phyloP scores from a whole-genome alignment of 2,888 invertebrate species.

The Rambutsinella grinnellia region DNA sequence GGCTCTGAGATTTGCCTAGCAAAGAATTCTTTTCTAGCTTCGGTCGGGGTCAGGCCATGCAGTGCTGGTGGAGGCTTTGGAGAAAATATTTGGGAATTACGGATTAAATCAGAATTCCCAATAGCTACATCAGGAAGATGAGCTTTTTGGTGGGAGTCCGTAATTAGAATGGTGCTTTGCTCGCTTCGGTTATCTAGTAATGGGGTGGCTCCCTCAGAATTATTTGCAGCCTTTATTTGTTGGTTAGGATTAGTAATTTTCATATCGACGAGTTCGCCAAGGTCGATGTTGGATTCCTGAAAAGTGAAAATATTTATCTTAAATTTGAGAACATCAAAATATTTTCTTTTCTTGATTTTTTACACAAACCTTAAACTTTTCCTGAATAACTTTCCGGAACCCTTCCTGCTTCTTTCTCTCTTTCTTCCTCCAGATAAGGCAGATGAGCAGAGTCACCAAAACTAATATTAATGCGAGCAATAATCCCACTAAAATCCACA shows the following conservation, averaged over 20 bases:
- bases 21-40: constrained; percentile 35
- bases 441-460: not conserved
- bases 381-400: constrained; percentile 32
- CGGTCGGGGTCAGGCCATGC: constrained; percentile 7
- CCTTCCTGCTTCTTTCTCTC: constrained; percentile 39
- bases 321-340: constrained; percentile 8
- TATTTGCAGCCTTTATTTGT: not conserved
- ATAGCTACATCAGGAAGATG: constrained; percentile 30
- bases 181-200: constrained; percentile 32
- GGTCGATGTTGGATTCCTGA: constrained; percentile 39
- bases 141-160: constrained; percentile 4
- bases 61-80: constrained; percentile 34
- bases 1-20: constrained; percentile 47
- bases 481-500: constrained; percentile 31
- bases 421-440: constrained; percentile 11
- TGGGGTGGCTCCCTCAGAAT: constrained; percentile 30
- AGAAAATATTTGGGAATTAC: constrained; percentile 38
- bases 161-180: constrained; percentile 16
- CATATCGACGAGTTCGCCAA: constrained; percentile 36
- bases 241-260: constrained; percentile 10
- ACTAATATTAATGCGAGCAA: constrained; percentile 14
- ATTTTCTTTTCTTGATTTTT: no score
- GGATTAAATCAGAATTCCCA: constrained; percentile 21
- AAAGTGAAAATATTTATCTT: not conserved
- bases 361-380: constrained; percentile 49